These are phyloP conservation scores for Pleuronectes platessa DNA, from an alignment of 2,113 vertebrate species.

Conservation along the genomic window DNA sequence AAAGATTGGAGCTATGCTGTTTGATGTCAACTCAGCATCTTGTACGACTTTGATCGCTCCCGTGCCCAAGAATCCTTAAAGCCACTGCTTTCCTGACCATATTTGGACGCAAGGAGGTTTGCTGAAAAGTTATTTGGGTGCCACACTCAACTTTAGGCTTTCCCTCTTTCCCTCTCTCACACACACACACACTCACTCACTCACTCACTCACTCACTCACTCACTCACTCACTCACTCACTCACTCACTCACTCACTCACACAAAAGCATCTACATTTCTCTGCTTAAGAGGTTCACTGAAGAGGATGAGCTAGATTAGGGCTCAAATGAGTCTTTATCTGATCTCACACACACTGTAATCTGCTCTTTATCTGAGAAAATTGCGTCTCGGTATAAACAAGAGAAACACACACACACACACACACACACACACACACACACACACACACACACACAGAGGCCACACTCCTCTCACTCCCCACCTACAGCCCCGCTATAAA, in stretches of 20 bases:
- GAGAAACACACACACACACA: slow-evolving; percentile 25
- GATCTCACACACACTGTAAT: slow-evolving; percentile 63
- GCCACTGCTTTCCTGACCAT: slow-evolving; percentile 47
- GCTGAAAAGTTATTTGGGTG: slow-evolving; percentile 57
- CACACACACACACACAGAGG: slow-evolving; percentile 25
- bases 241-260: slow-evolving; percentile 27
- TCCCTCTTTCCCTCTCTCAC: not conserved
- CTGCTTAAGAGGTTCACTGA: slow-evolving; percentile 32
- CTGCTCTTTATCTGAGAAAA: slow-evolving; percentile 59
- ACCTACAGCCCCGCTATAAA: slow-evolving; percentile 75
- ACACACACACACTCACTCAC: slow-evolving; percentile 22
- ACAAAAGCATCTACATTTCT: slow-evolving; percentile 17
- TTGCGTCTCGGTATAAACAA: slow-evolving; percentile 56
- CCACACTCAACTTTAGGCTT: slow-evolving; percentile 24
- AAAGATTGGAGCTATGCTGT: slow-evolving; percentile 47
- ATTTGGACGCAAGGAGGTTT: slow-evolving; percentile 56
- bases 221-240: slow-evolving; percentile 25
- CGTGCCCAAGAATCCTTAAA: slow-evolving; percentile 47
- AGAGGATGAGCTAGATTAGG: slow-evolving; percentile 67
- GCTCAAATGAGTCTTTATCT: slow-evolving; percentile 64
- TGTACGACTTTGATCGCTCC: slow-evolving; percentile 54
- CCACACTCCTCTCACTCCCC: slow-evolving; percentile 67
- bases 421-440: not conserved
- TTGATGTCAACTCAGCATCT: slow-evolving; percentile 64
- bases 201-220: slow-evolving; percentile 24